These are phyloP conservation scores for Leuctra nigra DNA, from an alignment of 2,888 invertebrate species.

Conservation along the genomic window DNA sequence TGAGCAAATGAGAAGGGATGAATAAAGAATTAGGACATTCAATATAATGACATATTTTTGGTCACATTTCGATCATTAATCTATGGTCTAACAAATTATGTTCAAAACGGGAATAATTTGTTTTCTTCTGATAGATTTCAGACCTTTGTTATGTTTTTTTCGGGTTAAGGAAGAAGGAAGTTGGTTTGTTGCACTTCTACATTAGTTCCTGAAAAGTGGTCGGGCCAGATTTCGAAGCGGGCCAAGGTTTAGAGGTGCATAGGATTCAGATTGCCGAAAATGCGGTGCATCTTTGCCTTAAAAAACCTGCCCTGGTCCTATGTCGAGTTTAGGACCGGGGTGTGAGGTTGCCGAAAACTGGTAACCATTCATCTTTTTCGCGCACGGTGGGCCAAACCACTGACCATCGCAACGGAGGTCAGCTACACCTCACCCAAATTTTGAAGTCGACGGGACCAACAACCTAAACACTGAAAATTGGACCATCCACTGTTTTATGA, in stretches of 20 bases:
- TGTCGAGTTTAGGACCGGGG: conserved; percentile 20
- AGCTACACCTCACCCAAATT: conserved; percentile 10
- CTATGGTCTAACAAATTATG: too few species aligned
- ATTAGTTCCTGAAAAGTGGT: too few species aligned
- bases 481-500: neutral
- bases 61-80: too few species aligned
- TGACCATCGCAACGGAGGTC: conserved; percentile 19
- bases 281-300: neutral
- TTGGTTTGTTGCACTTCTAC: too few species aligned
- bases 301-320: conserved; percentile 9
- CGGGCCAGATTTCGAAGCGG: too few species aligned
- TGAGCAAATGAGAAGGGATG: too few species aligned
- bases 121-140: too few species aligned
- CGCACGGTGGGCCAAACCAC: conserved; percentile 9
- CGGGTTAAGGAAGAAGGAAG: too few species aligned
- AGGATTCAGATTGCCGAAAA: conserved; percentile 14
- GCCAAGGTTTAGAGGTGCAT: conserved; percentile 2
- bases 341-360: conserved; percentile 20
- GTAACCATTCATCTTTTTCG: conserved; percentile 23
- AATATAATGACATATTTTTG: too few species aligned
- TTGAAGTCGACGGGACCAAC: neutral
- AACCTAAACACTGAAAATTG: neutral
- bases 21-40: too few species aligned
- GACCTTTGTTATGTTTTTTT: too few species aligned
- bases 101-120: too few species aligned